Evolutionary conservation across 2,113 vertebrate species (phyloP).

Genomic region (Lucifuga dentata): DNA sequence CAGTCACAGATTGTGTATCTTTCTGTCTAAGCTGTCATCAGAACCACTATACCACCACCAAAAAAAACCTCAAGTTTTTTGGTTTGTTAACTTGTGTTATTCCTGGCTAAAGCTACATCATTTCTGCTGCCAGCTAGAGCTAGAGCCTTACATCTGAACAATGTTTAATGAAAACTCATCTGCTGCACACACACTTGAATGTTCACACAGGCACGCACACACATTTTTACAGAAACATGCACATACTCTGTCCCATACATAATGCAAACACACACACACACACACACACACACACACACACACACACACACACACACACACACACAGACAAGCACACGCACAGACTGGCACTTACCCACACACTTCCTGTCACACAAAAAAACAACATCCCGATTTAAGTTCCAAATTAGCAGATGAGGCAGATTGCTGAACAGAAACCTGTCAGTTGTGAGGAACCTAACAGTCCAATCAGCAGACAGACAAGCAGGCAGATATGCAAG

Average conservation of each 20-base stretch:
- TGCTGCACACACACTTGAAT: slow-evolving; percentile 51
- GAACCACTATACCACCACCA: too few relatives aligned
- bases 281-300: slow-evolving; percentile 12
- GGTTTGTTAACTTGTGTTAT: slow-evolving; percentile 39
- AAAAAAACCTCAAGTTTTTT: slow-evolving; percentile 21
- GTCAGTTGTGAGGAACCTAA: slow-evolving; percentile 62
- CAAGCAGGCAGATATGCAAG: slow-evolving; percentile 3
- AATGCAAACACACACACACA: not conserved
- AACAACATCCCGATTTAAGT: slow-evolving; percentile 38
- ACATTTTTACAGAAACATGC: too few relatives aligned
- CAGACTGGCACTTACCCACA: too few relatives aligned
- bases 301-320: slow-evolving; percentile 17
- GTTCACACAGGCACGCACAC: slow-evolving; percentile 10
- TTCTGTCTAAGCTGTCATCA: too few relatives aligned
- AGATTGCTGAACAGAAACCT: slow-evolving; percentile 64
- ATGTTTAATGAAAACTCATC: slow-evolving; percentile 63
- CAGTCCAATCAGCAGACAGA: not conserved
- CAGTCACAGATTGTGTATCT: too few relatives aligned
- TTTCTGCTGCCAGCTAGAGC: slow-evolving; percentile 53
- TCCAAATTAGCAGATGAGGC: slow-evolving; percentile 62
- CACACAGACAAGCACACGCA: slow-evolving; percentile 21
- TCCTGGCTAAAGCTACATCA: slow-evolving; percentile 48
- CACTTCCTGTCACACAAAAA: slow-evolving; percentile 24
- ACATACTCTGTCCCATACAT: too few relatives aligned
- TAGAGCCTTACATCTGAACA: slow-evolving; percentile 55